Base-by-base conservation (phyloP, 2,888 invertebrate genomes). In the Seira ritae region DNA sequence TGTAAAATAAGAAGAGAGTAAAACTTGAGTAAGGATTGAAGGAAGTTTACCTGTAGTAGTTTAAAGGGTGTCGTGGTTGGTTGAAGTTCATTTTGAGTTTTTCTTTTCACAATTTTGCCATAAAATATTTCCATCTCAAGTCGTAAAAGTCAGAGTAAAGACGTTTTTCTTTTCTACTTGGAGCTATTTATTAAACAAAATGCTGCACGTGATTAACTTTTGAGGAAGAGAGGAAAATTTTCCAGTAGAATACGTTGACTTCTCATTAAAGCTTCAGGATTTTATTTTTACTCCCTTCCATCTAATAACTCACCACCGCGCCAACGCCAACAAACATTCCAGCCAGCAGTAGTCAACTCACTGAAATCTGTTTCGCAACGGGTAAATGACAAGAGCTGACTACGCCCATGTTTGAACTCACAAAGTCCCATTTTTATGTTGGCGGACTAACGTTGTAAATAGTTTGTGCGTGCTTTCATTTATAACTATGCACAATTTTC, bases 161-260 rank as follows among this genome's bases (percentile, higher is more conserved):
- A 62, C 62, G 62, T 62, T 62, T 50, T 20, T 62, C 22, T 62
- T 62, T 62, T 76, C 65, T 71, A 19, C 66, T 46, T 72, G 8
- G 62, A 46, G 71, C 72, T 67, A 79, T 67, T 72, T 78, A 71
- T 72, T 79, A 72, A 79, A 55, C 46, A 79, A 79, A 79, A 79
- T 79, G 71, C 46, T 66, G 71, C 66, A 72, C 72, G 79, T 79
- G 79, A 79, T 79, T 72, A 79, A 72, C 67, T 78, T 70, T 70
- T 37, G 65, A 42, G 75, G 37, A 55, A 42, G 55, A 67, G 42
- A 50, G 67, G 42, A 74, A 65, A 76, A 76, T 67, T 62, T 22
- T 62, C 1, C 20, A 20, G 62, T 1, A 62, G 62, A 62, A 62
- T 62, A 31, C 31, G 31, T 31, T 4, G 31, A 31, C 1, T 79